Evolutionary conservation across 2,113 vertebrate species (phyloP).

Genomic region (Equus quagga): DNA sequence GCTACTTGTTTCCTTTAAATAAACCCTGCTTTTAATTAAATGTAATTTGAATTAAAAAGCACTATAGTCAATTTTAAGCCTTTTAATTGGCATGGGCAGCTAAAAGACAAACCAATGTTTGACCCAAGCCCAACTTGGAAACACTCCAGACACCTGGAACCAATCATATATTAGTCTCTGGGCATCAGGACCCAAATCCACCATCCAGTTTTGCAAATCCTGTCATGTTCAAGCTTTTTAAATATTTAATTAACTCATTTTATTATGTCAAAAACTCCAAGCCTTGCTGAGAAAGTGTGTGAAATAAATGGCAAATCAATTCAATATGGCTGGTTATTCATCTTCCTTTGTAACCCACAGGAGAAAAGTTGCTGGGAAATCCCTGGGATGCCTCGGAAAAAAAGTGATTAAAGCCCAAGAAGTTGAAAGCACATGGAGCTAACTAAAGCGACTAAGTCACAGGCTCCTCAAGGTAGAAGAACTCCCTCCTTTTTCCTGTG

Average conservation of each 20-base stretch:
- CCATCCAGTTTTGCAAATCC: constrained; percentile 41
- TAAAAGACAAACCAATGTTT: background rate
- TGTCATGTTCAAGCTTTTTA: background rate
- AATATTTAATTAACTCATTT: constrained; percentile 48
- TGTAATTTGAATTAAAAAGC: background rate
- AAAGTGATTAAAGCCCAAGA: background rate
- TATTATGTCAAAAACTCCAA: background rate
- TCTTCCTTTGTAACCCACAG: background rate
- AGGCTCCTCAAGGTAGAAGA: background rate
- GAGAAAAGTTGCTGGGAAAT: background rate
- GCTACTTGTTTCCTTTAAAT: constrained; percentile 28
- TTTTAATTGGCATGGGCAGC: background rate
- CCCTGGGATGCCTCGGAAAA: background rate
- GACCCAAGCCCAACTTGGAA: constrained; percentile 5
- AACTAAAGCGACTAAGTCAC: background rate
- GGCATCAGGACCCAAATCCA: background rate
- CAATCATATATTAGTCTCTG: background rate
- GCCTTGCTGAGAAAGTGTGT: background rate
- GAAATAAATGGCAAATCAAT: background rate
- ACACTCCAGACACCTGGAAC: constrained; percentile 12
- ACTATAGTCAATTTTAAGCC: background rate
- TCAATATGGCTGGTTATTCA: background rate
- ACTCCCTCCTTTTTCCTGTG: background rate
- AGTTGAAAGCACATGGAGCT: background rate
- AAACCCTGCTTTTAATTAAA: background rate